These are phyloP conservation scores for Ageneiosus marmoratus DNA, from an alignment of 2,113 vertebrate genomes.

Conservation along the genomic window DNA sequence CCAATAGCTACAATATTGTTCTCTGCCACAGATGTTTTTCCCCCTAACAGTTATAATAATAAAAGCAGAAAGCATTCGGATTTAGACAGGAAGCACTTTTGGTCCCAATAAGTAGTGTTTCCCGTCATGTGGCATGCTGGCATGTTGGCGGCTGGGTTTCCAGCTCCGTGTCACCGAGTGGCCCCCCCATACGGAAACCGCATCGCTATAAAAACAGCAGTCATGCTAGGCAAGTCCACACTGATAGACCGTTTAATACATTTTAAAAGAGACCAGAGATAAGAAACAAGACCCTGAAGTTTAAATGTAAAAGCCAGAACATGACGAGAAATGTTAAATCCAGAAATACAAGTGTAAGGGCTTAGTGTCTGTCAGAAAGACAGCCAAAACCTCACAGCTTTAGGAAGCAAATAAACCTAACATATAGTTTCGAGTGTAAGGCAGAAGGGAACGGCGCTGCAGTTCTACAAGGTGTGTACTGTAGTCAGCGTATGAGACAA, in stretches of 20 bases:
- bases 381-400: constrained; percentile 5
- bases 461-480: constrained; percentile 1
- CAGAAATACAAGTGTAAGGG: neutral
- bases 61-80: constrained; percentile 21
- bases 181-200: constrained; percentile 40
- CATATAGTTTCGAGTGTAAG: constrained; percentile 26
- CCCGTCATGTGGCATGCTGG: constrained; percentile 38
- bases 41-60: constrained; percentile 22
- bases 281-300: constrained; percentile 15
- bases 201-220: constrained; percentile 41
- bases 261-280: constrained; percentile 14
- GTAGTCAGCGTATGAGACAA: constrained; percentile 7
- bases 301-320: constrained; percentile 13
- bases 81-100: constrained; percentile 12
- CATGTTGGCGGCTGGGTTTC: constrained; percentile 27
- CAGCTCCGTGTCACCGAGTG: constrained; percentile 36
- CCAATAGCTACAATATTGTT: constrained; percentile 42
- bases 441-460: neutral
- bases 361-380: neutral
- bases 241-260: constrained; percentile 26
- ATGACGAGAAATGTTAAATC: neutral
- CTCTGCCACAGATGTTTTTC: constrained; percentile 24
- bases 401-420: neutral
- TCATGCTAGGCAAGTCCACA: constrained; percentile 19
- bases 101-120: constrained; percentile 11